Percentiles rank a stretch among this genome's conserved stretches.
Conservation (phyloP, 2,797 vertebrate genomes). For the Sebastes kiyomatsui region DNA sequence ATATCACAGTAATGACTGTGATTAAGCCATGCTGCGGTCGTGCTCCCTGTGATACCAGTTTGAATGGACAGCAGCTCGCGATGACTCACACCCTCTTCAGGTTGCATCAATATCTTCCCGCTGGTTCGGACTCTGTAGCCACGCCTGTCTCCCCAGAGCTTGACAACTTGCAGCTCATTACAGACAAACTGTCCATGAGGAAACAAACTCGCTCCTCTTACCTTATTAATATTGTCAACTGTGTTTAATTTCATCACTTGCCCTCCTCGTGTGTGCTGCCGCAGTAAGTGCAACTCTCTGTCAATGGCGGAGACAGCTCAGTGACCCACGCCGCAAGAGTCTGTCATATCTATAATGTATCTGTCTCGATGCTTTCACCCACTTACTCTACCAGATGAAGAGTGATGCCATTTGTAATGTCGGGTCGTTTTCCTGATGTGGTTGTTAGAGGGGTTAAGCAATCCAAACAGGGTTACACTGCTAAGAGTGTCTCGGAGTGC, state of each 20-base stretch:
- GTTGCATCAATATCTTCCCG: slow-evolving; percentile 63
- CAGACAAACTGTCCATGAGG: slow-evolving; percentile 63
- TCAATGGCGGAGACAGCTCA: slow-evolving; percentile 62
- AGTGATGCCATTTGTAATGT: slow-evolving; percentile 57
- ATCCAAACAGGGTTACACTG: slow-evolving; percentile 28
- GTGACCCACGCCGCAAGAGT: slow-evolving; percentile 66
- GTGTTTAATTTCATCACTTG: slow-evolving; percentile 74
- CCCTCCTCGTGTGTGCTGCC: slow-evolving; percentile 25
- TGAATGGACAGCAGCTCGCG: slow-evolving; percentile 46
- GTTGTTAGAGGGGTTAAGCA: slow-evolving; percentile 53
- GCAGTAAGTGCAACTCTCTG: slow-evolving; percentile 47
- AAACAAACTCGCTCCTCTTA: slow-evolving; percentile 69
- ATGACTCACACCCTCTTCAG: slow-evolving; percentile 64
- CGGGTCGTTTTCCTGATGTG: slow-evolving; percentile 43
- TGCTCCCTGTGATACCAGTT: slow-evolving; percentile 56
- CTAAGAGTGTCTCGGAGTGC: neutral
- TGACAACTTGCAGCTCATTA: slow-evolving; percentile 63
- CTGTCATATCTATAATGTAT: slow-evolving; percentile 76
- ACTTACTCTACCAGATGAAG: slow-evolving; percentile 60
- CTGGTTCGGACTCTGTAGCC: slow-evolving; percentile 50
- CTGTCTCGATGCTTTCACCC: slow-evolving; percentile 65
- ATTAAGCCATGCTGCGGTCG: slow-evolving; percentile 45
- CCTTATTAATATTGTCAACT: slow-evolving; percentile 78
- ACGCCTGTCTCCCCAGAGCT: slow-evolving; percentile 47
- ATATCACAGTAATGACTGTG: slow-evolving; percentile 59